Evolutionary conservation across 1,140 invertebrate genomes (phyloP).

Genomic region (Pantala flavescens): DNA sequence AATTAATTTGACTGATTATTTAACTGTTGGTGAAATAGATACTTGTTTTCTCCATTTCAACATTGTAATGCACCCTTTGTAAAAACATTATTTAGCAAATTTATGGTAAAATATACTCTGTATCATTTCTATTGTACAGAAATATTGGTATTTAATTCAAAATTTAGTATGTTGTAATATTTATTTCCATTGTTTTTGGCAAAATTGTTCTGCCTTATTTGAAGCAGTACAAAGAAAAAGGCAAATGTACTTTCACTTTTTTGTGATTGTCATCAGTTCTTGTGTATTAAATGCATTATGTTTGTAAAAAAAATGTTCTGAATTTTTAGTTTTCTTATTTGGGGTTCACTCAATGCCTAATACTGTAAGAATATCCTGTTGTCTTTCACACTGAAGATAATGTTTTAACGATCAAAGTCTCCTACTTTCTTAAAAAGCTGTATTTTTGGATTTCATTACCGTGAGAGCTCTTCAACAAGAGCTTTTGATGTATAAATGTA

Average conservation of each 20-base stretch:
- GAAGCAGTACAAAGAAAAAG: neutral
- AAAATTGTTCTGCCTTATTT: neutral
- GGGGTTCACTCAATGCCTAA: no score
- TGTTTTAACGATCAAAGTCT: no score
- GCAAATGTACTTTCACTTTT: neutral
- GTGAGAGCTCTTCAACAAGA: no score
- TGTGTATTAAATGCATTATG: no score
- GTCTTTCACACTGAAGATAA: no score
- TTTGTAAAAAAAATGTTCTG: no score
- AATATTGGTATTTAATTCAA: neutral
- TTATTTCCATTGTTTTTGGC: neutral
- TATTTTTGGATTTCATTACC: no score
- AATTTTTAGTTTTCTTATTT: no score
- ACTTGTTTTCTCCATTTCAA: neutral
- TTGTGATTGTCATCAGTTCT: no score
- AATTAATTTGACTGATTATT: neutral
- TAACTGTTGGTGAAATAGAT: neutral
- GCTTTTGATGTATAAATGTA: no score
- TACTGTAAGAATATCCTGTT: no score
- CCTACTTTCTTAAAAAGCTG: no score
- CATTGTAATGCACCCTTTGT: neutral
- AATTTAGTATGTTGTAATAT: neutral
- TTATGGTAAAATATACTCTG: neutral
- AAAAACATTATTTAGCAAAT: neutral
- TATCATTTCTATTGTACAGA: neutral